These are phyloP conservation scores for Tenthredo notha DNA, from an alignment of 2,888 invertebrate genomes.

Conservation along the genomic window DNA sequence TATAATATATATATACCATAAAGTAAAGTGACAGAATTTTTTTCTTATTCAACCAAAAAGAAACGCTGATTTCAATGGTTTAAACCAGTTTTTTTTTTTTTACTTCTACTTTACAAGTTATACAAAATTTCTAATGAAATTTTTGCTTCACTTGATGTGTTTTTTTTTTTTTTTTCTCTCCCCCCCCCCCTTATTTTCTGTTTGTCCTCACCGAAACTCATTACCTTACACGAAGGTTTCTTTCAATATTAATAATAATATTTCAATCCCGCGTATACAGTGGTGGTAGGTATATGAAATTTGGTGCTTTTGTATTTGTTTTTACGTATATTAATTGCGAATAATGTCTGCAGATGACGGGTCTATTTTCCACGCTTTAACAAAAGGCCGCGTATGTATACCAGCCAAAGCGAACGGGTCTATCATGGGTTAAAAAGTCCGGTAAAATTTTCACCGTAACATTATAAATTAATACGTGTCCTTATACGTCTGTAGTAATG, in stretches of 20 bases:
- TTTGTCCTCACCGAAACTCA: not conserved
- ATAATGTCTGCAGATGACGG: constrained; percentile 43
- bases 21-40: not conserved
- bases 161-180: not conserved
- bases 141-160: not conserved
- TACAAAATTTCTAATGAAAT: not conserved
- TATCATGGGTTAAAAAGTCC: constrained; percentile 11
- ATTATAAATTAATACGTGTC: too few relatives aligned
- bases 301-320: not conserved
- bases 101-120: not conserved
- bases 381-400: not conserved
- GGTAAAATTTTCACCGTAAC: not conserved
- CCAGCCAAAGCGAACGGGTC: not conserved
- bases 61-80: not conserved
- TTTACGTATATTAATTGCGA: constrained; percentile 39
- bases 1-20: too few relatives aligned
- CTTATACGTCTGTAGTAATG: too few relatives aligned
- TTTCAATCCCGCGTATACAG: not conserved
- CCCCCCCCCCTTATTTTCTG: too few relatives aligned
- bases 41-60: not conserved
- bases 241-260: constrained; percentile 17
- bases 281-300: not conserved
- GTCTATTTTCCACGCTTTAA: constrained; percentile 32
- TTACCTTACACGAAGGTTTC: not conserved
- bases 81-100: not conserved